A percentile compares a stretch with the other conserved stretches of the same genome.
phyloP scores from a whole-genome alignment of 2,113 vertebrate species.

The Cavia porcellus region DNA sequence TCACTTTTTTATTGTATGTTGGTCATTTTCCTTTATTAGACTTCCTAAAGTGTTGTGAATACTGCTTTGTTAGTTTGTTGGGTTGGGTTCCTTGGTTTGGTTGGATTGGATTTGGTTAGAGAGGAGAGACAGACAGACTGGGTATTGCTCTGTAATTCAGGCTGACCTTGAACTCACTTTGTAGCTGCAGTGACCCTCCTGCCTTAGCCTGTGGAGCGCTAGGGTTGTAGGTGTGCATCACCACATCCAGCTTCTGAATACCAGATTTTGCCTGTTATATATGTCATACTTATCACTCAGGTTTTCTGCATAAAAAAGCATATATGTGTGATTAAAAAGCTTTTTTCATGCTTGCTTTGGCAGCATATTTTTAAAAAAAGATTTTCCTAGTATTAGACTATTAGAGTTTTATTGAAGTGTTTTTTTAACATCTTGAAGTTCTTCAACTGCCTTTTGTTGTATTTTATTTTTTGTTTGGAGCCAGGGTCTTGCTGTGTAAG shows the following conservation, averaged over 20 bases:
- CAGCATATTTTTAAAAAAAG: background rate
- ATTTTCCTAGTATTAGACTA: background rate
- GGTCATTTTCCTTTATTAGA: background rate
- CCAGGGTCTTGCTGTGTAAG: background rate
- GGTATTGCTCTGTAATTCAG: background rate
- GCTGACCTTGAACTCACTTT: background rate
- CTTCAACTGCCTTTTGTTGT: background rate
- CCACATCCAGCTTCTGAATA: background rate
- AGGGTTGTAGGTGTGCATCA: background rate
- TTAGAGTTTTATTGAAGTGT: background rate
- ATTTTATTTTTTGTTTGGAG: background rate
- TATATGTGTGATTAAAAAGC: background rate
- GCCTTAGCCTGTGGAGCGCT: background rate
- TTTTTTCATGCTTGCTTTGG: background rate
- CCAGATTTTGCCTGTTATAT: background rate
- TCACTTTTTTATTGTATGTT: background rate
- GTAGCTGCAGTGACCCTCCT: background rate
- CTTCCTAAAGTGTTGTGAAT: background rate
- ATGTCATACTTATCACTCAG: background rate
- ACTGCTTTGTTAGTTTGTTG: background rate
- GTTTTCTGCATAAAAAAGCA: constrained; percentile 7
- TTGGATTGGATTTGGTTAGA: background rate
- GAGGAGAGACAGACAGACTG: background rate
- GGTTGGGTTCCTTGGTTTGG: background rate
- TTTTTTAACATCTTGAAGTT: constrained; percentile 1